Evolutionary conservation across 2,113 vertebrate species (phyloP), one percentile per base, ranked within the genome.

Genomic region (Xiphophorus maculatus): DNA sequence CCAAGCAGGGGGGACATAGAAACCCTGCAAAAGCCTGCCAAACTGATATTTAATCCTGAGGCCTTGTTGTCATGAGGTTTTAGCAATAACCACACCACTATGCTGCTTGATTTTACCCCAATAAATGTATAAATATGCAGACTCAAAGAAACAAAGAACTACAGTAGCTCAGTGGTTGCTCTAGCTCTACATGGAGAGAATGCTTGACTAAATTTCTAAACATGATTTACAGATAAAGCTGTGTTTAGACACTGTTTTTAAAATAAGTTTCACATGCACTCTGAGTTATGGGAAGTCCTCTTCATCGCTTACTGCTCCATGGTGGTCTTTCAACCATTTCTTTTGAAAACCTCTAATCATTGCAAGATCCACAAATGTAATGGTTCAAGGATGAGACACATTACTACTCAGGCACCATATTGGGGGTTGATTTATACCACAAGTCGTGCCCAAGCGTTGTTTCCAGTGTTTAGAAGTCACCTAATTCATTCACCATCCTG

Each of bases 301-400:
- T 44, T 60, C 51, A 66, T 65, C 79, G 35, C 77, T 69, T 58
- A 72, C 70, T 63, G 74, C 61, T 32, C 17, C 25, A 51, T 67
- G 76, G 75, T 82, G 66, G 27, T 67, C 80, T 66, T 77, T 88
- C 88, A 90, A 79, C 35, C 74, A 83, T 72, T 70, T 82, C 74
- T 77, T 77, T 79, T 73, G 62, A 83, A 84, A 81, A 71, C 63
- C 70, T 66, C 54, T 86, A 91, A 92, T 88, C 80, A 85, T 69
- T 87, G 86, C 92, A 91, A 92, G 88, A 89, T 87, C 76, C 81
- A 28, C 71, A 70, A 84, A 81, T 74, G 74, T 78, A 85, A 88
- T 84, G 62, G 79, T 79, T 84, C 58, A 77, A 73, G 66, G 63
- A 14, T 63, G 81, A 83, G 76, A 74, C 87, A 76, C 81, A 84